Percentiles rank a stretch among this genome's conserved stretches.
phyloP scores from a whole-genome alignment of 2,113 vertebrate genomes.

The Rhegmatorhina hoffmannsi region DNA sequence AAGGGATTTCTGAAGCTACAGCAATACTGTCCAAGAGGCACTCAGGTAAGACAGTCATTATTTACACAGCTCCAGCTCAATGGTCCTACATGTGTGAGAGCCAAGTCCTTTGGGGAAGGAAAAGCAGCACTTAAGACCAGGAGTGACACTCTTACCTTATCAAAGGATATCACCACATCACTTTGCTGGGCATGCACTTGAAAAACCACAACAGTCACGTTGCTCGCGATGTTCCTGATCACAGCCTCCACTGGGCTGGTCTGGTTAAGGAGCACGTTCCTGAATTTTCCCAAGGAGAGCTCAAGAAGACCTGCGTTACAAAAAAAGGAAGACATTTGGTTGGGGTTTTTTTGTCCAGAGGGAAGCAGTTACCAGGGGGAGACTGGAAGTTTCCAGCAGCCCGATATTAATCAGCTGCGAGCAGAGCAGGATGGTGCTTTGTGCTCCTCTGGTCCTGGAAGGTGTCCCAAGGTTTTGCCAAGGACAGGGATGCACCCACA shows the following conservation, averaged over 20 bases:
- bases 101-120: not conserved
- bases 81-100: not conserved
- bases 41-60: not conserved
- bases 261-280: conserved; percentile 80
- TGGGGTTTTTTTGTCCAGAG: not conserved
- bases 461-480: not conserved
- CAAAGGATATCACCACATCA: conserved; percentile 86
- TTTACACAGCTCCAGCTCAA: not conserved
- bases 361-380: not conserved
- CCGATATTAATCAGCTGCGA: not conserved
- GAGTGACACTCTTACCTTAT: conserved; percentile 63
- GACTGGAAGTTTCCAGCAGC: not conserved
- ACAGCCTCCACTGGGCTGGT: conserved; percentile 82
- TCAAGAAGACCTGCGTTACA: conserved; percentile 80
- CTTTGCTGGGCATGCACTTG: conserved; percentile 88
- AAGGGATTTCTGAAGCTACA: not conserved
- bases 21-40: not conserved
- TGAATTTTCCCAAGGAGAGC: conserved; percentile 87
- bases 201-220: conserved; percentile 83
- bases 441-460: not conserved
- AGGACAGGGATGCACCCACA: not conserved
- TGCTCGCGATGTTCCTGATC: conserved; percentile 79
- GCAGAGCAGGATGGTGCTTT: not conserved
- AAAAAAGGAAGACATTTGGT: not conserved
- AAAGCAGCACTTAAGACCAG: not conserved